phyloP scores from a whole-genome alignment of 2,113 vertebrate genomes.

The Pipra filicauda region DNA sequence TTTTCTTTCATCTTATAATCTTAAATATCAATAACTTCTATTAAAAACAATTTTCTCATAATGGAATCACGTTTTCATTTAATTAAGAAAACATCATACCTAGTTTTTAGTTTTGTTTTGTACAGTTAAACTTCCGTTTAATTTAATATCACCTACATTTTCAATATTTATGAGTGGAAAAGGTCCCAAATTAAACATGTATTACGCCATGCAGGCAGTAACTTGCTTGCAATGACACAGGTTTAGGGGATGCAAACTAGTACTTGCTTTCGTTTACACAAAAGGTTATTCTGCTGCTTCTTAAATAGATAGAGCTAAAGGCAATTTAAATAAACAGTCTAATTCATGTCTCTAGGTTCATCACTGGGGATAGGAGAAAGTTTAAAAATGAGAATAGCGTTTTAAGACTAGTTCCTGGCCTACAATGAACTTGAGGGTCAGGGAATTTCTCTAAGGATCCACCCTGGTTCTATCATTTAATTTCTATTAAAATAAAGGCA shows the following conservation, averaged over 20 bases:
- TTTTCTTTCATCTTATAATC: not conserved
- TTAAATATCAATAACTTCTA: not conserved
- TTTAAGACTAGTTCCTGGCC: not conserved
- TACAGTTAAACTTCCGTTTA: not conserved
- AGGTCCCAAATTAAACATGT: not conserved
- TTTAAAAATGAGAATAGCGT: not conserved
- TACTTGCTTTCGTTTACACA: not conserved
- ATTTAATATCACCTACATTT: not conserved
- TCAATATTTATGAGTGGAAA: not conserved
- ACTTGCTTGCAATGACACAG: not conserved
- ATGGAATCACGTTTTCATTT: not conserved
- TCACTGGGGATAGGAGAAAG: not conserved
- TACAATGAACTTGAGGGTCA: not conserved
- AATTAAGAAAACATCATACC: not conserved
- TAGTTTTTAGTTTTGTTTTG: not conserved
- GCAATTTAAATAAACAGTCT: not conserved
- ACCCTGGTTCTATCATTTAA: not conserved
- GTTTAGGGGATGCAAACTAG: not conserved
- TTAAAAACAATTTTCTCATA: not conserved
- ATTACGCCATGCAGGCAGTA: not conserved
- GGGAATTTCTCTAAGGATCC: not conserved
- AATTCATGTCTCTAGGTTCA: not conserved
- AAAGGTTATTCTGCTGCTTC: not conserved
- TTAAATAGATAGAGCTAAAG: not conserved
- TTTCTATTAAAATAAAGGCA: not conserved